Conservation (phyloP, 92 coral and sea anemone genomes). For the Epizoanthus stellaris region DNA sequence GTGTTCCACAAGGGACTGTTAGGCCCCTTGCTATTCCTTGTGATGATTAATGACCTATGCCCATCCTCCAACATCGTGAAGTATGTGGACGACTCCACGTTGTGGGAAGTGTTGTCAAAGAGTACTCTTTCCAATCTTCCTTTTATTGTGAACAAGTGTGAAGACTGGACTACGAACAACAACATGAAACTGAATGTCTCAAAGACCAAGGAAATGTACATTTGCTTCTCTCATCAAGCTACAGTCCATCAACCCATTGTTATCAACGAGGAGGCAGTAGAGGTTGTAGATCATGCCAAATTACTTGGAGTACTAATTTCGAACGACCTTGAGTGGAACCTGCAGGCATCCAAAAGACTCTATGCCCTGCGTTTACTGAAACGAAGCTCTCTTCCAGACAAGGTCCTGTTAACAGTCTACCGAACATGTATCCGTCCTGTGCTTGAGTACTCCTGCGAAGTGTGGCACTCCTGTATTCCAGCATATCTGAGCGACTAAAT, state of each 20-base stretch:
- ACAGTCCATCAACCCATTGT: background rate
- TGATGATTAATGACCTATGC: background rate
- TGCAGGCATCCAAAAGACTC: background rate
- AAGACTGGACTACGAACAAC: background rate
- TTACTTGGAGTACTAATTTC: background rate
- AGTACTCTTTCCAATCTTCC: background rate
- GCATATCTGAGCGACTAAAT: background rate
- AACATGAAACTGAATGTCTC: background rate
- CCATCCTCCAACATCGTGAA: background rate
- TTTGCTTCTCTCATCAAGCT: background rate
- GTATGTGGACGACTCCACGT: conserved; percentile 26
- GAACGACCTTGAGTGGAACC: background rate
- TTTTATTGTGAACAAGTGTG: background rate
- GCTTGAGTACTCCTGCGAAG: background rate
- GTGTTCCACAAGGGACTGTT: conserved; percentile 7
- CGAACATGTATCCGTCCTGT: background rate
- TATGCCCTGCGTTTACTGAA: background rate
- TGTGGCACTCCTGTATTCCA: background rate
- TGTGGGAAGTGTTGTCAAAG: conserved; percentile 2
- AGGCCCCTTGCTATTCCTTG: conserved; percentile 4
- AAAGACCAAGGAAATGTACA: background rate
- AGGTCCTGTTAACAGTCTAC: background rate
- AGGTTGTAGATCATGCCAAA: background rate
- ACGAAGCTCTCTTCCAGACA: no score
- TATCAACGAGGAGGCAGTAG: background rate